Evolutionary conservation across 2,888 invertebrate genomes (phyloP).

Genomic region (Tuta absoluta): DNA sequence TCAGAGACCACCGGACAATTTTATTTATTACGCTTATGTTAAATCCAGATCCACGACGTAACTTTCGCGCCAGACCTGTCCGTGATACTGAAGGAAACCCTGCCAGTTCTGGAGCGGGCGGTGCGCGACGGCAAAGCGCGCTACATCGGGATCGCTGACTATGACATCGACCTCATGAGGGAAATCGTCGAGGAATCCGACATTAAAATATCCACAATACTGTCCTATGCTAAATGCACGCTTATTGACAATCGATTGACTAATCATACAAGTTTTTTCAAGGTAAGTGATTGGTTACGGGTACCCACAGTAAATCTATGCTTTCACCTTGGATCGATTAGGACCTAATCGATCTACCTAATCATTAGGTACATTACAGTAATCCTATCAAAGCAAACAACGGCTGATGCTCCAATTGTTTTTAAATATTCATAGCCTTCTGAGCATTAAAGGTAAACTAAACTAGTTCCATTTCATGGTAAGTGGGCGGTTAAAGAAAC

Average conservation of each 20-base stretch:
- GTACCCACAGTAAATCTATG: too few species aligned
- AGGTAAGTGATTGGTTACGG: constrained; percentile 72
- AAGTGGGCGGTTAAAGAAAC: too few species aligned
- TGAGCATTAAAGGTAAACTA: too few species aligned
- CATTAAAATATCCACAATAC: constrained; percentile 84
- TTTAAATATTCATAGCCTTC: too few species aligned
- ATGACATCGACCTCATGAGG: constrained; percentile 88
- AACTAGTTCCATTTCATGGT: too few species aligned
- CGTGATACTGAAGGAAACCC: constrained; percentile 90
- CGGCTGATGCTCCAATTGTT: too few species aligned
- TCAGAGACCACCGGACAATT: too few species aligned
- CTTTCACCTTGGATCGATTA: too few species aligned
- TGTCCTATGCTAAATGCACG: constrained; percentile 90
- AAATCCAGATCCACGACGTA: constrained; percentile 91
- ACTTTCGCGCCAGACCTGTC: constrained; percentile 91
- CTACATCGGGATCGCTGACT: constrained; percentile 93
- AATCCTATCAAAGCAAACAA: too few species aligned
- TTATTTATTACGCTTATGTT: too few species aligned
- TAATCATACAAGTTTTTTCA: constrained; percentile 87
- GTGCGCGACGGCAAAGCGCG: constrained; percentile 87
- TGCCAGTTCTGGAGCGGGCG: constrained; percentile 89
- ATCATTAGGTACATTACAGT: too few species aligned
- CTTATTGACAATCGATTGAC: constrained; percentile 89
- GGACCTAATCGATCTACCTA: too few species aligned
- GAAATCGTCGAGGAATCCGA: constrained; percentile 85